Evolutionary conservation across 2,888 invertebrate species (phyloP), one percentile per base, ranked within the genome.

Genomic region (Athetis lepigone): DNA sequence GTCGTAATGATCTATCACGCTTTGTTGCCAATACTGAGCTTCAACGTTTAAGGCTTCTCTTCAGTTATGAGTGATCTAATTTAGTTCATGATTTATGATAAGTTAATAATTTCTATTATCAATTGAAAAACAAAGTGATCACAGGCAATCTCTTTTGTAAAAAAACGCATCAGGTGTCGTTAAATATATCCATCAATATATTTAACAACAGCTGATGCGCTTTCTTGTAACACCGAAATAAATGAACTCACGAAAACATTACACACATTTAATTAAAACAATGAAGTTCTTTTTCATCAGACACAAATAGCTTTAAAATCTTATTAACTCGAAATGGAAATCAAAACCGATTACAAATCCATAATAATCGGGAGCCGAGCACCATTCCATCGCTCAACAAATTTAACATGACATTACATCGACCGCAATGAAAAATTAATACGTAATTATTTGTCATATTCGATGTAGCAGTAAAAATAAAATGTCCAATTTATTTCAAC

Each of bases 1-100:
- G 66, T 43, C 39, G 60, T 62, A 61, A 65, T 75, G 72, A 68
- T 75, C 70, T 65, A 61, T 47, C 54, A 8, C 40, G 54, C 49
- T 73, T 57, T 56, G 61, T 54, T 52, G 65, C 56, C 46, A 62
- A 67, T 62, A 43, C 36, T 58, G 39, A 23, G 27, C 33, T 21
- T 51, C 18, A 51, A 36, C 46, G 18, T 19, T 47, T 19, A 55
- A 25, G 4, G 9, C 54, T 33, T 36, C 37, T 67, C 50, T 72
- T 51, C 46, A 43, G 36, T 55, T 58, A 62, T 62, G 47, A 62
- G 25, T 37, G 43, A n/a, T 19, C 21, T 46, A 36, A 7, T 37
- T 45, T 33, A 6, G n/a, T 8, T n/a, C n/a, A 21, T 40, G n/a
- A 51, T 45, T 16, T 29, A 29, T 39, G 8, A 27, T 19, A 19